Evolutionary conservation across 2,797 vertebrate genomes (phyloP).

Genomic region (Micropoecilia bifurca): DNA sequence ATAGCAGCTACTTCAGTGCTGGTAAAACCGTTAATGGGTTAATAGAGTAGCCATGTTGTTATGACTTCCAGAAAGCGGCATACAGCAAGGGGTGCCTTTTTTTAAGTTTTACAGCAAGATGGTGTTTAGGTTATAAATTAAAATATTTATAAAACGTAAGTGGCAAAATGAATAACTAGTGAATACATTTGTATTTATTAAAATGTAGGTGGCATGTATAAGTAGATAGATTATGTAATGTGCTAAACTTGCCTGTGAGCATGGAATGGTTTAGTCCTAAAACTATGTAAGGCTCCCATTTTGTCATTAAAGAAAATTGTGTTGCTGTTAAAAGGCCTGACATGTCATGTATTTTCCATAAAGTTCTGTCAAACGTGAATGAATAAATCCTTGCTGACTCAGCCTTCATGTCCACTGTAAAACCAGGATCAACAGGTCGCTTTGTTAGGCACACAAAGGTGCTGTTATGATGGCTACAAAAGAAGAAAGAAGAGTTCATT

Average conservation of each 20-base stretch:
- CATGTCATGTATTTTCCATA: not conserved
- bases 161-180: not conserved
- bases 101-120: not conserved
- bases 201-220: not conserved
- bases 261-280: not conserved
- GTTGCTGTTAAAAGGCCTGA: not conserved
- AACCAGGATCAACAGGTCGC: not conserved
- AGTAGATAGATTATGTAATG: not conserved
- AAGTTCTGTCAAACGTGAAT: not conserved
- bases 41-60: not conserved
- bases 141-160: not conserved
- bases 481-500: not conserved
- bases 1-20: no score
- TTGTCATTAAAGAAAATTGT: not conserved
- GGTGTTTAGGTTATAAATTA: not conserved
- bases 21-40: not conserved
- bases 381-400: not conserved
- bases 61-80: no score
- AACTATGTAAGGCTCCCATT: not conserved
- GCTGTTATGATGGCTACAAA: not conserved
- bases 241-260: not conserved
- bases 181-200: not conserved
- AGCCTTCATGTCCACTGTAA: not conserved
- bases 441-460: not conserved
- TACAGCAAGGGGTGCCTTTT: not conserved